Conservation (phyloP, 1,140 invertebrate genomes). For the Papilio xuthus region DNA sequence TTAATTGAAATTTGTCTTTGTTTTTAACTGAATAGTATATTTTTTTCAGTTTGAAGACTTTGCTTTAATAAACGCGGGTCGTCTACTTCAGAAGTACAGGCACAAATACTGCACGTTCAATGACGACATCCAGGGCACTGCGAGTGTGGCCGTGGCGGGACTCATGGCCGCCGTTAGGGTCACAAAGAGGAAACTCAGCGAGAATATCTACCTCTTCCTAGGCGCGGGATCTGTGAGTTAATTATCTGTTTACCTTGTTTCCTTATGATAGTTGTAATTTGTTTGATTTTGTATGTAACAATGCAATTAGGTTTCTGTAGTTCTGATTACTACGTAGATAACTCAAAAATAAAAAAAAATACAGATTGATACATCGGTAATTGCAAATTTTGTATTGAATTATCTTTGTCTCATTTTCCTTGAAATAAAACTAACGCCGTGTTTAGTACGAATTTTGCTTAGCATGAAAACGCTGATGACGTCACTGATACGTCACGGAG, state of each 20-base stretch:
- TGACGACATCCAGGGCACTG: slow-evolving; percentile 98
- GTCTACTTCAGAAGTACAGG: slow-evolving; percentile 95
- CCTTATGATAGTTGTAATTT: not conserved
- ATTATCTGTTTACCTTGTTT: not conserved
- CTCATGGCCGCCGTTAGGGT: slow-evolving; percentile 92
- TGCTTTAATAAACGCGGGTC: slow-evolving; percentile 96
- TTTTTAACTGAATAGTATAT: not conserved
- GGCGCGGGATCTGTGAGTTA: slow-evolving; percentile 88
- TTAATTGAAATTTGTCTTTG: too few relatives aligned
- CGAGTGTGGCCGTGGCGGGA: slow-evolving; percentile 96
- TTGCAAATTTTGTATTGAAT: too few relatives aligned
- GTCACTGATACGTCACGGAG: too few relatives aligned
- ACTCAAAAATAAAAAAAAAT: too few relatives aligned
- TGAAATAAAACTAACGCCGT: too few relatives aligned
- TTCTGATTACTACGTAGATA: too few relatives aligned
- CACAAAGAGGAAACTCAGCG: slow-evolving; percentile 89
- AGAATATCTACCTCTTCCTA: slow-evolving; percentile 95
- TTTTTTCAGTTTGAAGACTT: slow-evolving; percentile 95
- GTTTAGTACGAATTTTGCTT: too few relatives aligned
- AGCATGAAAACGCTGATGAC: too few relatives aligned
- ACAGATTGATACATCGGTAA: too few relatives aligned
- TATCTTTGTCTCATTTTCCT: too few relatives aligned
- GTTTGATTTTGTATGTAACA: too few relatives aligned
- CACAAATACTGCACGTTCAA: slow-evolving; percentile 97
- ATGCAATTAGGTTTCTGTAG: too few relatives aligned